A percentile compares a stretch with the other conserved stretches of the same genome.
Evolutionary conservation across 92 coral and sea anemone genomes (phyloP).

Genomic region (Parazoanthus atlanticus): DNA sequence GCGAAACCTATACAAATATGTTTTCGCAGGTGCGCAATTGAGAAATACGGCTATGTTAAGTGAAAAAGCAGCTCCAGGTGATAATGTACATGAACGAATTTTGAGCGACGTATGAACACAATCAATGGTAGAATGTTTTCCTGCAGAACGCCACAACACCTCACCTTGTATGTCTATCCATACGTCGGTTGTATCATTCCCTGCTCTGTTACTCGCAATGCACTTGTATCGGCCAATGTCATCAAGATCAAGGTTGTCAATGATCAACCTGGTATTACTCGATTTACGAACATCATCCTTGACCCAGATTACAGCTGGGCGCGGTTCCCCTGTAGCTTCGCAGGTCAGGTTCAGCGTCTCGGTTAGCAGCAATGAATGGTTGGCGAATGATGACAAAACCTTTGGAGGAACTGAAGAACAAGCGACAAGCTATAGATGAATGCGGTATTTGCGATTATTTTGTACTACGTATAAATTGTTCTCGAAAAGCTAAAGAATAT

Average conservation of each 20-base stretch:
- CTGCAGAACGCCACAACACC: neutral
- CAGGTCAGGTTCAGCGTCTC: constrained; percentile 2
- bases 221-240: constrained; percentile 26
- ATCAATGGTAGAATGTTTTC: no score
- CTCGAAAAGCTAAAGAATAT: no score
- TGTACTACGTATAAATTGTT: no score
- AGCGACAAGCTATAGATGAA: neutral
- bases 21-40: no score
- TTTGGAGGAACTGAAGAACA: neutral
- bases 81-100: no score
- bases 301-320: neutral
- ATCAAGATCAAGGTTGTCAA: neutral
- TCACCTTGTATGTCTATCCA: constrained; percentile 26
- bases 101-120: no score
- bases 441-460: no score
- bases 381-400: neutral
- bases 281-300: neutral
- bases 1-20: no score
- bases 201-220: constrained; percentile 10
- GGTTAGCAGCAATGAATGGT: constrained; percentile 11
- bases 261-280: neutral
- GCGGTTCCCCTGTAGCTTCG: constrained; percentile 16
- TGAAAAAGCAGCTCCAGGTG: no score
- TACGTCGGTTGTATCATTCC: neutral
- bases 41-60: no score